Base-by-base conservation (phyloP, 2,797 vertebrate genomes). In the Rhinella marina region DNA sequence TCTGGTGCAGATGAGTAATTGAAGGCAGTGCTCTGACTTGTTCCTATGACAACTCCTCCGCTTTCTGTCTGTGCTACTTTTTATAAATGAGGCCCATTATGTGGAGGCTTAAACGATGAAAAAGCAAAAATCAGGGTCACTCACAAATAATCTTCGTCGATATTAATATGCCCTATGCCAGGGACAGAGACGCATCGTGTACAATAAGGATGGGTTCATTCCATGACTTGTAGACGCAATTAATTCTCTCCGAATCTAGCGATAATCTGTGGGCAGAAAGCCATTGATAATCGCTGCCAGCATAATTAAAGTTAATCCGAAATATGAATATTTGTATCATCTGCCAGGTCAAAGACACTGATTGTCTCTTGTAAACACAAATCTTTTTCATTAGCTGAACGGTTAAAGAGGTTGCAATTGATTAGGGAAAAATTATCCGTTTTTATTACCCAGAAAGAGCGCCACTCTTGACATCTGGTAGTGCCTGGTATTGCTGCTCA, bases 51-150 rank as follows among this genome's bases (percentile, higher is more conserved):
- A 75, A 75, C 72, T 75, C 72, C 41, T 48, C 41, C 9, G 3
- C 41, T 75, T n/a, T 48, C 2, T 72, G 7, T 21, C 68, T 72
- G 68, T 3, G 4, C 72, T 50, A 50, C 8, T 75, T 50, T 75
- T 21, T 75, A 50, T 48, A 75, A 75, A 50, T 75, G 9, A 50
- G 32, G 41, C 72, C 72, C 17, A 75, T 75, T 75, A 75, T 75
- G 19, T 50, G 16, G 29, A 41, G 70, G 7, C 7, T 72, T 41
- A 72, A 19, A 72, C 70, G 13, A 48, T 21, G 7, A 32, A 72
- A 0, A 50, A 23, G 41, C 32, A 75, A 50, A 41, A 21, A 23
- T 13, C 19, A 50, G 6, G 41, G 41, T 9, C 72, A 48, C 72
- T 9, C 72, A 48, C 72, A n/a, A 23, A 50, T 48, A 21, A 75